Conservation (phyloP, 2,888 invertebrate genomes). For the Cataglyphis livida region DNA sequence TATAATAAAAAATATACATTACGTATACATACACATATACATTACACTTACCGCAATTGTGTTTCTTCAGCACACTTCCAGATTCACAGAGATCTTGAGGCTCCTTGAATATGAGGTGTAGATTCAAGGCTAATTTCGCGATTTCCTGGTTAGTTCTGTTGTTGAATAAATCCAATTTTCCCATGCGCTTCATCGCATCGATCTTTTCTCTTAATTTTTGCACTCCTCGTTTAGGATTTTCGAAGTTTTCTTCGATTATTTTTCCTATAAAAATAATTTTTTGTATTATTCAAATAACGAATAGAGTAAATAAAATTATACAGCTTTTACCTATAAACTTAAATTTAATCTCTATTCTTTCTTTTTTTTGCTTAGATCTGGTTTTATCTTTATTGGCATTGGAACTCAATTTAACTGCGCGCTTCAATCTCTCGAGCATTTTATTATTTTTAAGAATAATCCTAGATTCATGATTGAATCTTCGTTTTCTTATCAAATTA, state of each 20-base stretch:
- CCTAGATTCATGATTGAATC: neutral
- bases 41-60: slow-evolving; percentile 86
- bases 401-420: slow-evolving; percentile 13
- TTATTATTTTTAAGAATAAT: neutral
- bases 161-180: slow-evolving; percentile 75
- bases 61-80: slow-evolving; percentile 87
- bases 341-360: slow-evolving; percentile 80
- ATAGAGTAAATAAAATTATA: neutral
- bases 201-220: slow-evolving; percentile 76
- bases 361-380: slow-evolving; percentile 65
- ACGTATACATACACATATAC: neutral
- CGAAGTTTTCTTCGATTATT: slow-evolving; percentile 77
- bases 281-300: no score
- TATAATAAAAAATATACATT: neutral
- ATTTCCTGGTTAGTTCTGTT: slow-evolving; percentile 77
- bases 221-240: slow-evolving; percentile 76
- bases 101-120: slow-evolving; percentile 77
- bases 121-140: slow-evolving; percentile 76
- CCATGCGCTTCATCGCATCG: slow-evolving; percentile 71
- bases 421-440: slow-evolving; percentile 18
- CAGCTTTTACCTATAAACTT: slow-evolving; percentile 76
- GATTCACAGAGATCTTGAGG: slow-evolving; percentile 84
- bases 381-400: slow-evolving; percentile 62
- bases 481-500: slow-evolving; percentile 59
- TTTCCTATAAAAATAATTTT: slow-evolving; percentile 72